Conservation (phyloP, 2,113 vertebrate species). For the Eulacestoma nigropectus region DNA sequence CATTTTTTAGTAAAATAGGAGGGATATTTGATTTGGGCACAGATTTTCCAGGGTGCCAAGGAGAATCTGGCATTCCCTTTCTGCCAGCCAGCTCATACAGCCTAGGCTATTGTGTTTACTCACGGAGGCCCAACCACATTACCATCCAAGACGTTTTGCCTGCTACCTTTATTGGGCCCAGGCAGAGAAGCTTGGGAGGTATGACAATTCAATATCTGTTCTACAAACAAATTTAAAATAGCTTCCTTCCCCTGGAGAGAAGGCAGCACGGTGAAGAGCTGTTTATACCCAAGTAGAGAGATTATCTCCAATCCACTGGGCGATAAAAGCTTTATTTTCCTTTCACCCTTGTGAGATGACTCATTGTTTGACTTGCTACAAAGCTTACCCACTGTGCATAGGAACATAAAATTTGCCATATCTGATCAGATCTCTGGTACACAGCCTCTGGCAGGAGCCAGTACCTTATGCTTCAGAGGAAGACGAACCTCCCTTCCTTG, state of each 20-base stretch:
- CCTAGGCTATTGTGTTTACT: neutral
- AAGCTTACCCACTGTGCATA: conserved; percentile 21
- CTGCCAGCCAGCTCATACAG: neutral
- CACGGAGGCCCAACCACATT: neutral
- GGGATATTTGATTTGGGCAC: neutral
- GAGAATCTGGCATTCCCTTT: neutral
- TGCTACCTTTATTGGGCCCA: neutral
- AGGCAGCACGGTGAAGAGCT: neutral
- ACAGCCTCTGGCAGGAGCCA: conserved; percentile 34
- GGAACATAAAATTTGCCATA: conserved; percentile 20
- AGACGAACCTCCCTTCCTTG: conserved; percentile 42
- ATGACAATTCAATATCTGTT: neutral
- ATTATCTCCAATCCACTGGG: conserved; percentile 44
- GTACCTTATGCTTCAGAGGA: conserved; percentile 46
- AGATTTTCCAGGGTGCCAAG: neutral
- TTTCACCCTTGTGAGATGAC: conserved; percentile 12
- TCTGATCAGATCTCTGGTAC: conserved; percentile 46
- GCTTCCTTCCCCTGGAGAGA: neutral
- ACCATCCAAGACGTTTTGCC: neutral
- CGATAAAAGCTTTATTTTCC: conserved; percentile 36
- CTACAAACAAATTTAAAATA: neutral
- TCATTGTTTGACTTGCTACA: conserved; percentile 61
- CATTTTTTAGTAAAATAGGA: neutral
- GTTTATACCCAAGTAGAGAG: conserved; percentile 29
- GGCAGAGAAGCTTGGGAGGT: neutral